Conservation (phyloP, 2,113 vertebrate species). For the Hippolais icterina region DNA sequence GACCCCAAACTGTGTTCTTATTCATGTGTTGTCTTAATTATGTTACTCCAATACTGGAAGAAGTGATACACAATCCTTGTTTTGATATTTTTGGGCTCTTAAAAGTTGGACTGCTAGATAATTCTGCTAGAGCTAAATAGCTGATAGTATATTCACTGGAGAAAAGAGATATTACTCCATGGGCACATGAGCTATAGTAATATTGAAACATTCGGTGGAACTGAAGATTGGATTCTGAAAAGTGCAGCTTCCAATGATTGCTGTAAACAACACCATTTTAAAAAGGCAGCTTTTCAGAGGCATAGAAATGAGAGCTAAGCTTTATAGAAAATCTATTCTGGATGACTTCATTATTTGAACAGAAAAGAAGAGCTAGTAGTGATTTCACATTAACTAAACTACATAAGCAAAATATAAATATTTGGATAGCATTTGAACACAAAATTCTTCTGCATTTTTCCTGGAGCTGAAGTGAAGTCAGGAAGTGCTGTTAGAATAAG, state of each 20-base stretch:
- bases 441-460: neutral
- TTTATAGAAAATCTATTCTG: conserved; percentile 12
- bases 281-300: neutral
- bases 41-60: neutral
- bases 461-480: neutral
- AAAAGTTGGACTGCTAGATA: neutral
- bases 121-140: neutral
- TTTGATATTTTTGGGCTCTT: neutral
- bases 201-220: neutral
- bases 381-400: neutral
- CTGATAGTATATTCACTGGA: neutral
- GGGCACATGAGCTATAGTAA: neutral
- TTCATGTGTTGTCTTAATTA: neutral
- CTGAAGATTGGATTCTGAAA: neutral
- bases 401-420: conserved; percentile 3
- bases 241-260: neutral
- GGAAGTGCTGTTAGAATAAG: neutral
- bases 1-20: neutral
- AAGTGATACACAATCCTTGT: neutral
- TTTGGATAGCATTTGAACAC: neutral
- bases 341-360: neutral
- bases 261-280: neutral
- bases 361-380: neutral
- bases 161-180: neutral
- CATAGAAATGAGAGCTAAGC: neutral